A percentile compares a stretch with the other conserved stretches of the same genome.
phyloP scores from a whole-genome alignment of 1,140 invertebrate genomes.

The Choristoneura fumiferana region DNA sequence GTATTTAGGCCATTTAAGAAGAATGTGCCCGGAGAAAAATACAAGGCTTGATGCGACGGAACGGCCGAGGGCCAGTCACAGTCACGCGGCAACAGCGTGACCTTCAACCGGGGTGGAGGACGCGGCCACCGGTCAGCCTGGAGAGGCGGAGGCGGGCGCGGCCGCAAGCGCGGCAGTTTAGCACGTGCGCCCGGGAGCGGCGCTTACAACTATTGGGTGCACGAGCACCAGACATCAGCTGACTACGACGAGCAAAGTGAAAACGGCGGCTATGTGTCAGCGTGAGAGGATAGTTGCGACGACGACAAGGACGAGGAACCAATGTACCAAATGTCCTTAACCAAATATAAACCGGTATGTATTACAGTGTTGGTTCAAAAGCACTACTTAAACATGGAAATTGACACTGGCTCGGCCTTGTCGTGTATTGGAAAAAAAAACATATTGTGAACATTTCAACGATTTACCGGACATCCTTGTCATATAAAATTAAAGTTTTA shows the following conservation, averaged over 20 bases:
- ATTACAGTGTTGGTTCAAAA: background rate
- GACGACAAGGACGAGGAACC: background rate
- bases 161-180: background rate
- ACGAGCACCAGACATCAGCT: background rate
- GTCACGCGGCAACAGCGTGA: background rate
- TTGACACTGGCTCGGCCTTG: conserved; percentile 3
- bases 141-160: background rate
- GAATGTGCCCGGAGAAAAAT: background rate
- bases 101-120: background rate
- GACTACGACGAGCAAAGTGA: background rate
- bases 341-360: conserved; percentile 13
- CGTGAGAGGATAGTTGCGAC: background rate
- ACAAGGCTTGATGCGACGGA: background rate
- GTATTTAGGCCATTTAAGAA: background rate
- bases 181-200: background rate
- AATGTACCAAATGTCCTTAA: conserved; percentile 1
- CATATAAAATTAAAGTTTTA: conserved; percentile 16
- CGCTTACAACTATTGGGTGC: background rate
- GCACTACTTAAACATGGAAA: conserved; percentile 1
- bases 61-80: background rate
- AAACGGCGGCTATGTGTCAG: background rate
- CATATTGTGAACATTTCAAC: conserved; percentile 5
- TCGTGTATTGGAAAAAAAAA: conserved; percentile 11
- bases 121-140: background rate
- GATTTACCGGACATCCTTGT: background rate